phyloP scores from a whole-genome alignment of 2,113 vertebrate species.

The Aix galericulata region DNA sequence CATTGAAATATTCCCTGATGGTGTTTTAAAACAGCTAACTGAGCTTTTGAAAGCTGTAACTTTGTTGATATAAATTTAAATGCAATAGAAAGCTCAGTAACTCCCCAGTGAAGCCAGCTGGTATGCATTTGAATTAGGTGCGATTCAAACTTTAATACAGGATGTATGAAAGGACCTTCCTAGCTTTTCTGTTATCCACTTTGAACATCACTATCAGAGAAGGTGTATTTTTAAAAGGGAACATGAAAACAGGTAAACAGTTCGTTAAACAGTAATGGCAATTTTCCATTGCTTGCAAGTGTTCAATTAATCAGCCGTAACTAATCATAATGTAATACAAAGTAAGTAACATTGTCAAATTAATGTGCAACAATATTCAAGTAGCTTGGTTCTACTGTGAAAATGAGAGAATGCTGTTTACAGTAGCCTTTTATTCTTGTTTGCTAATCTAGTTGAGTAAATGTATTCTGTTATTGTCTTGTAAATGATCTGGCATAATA shows the following conservation, averaged over 20 bases:
- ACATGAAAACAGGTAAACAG: not conserved
- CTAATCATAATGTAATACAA: not conserved
- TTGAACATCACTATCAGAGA: not conserved
- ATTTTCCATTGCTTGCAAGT: not conserved
- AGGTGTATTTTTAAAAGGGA: not conserved
- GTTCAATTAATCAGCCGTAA: not conserved
- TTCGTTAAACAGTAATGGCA: conserved; percentile 3
- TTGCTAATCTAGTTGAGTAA: not conserved
- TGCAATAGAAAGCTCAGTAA: not conserved
- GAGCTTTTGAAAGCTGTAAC: not conserved
- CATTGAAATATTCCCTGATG: not conserved
- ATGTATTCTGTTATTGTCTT: not conserved
- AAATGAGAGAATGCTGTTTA: not conserved
- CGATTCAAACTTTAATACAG: not conserved
- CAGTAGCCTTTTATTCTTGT: not conserved
- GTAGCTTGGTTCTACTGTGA: not conserved
- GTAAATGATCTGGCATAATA: not conserved
- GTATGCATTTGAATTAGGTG: not conserved
- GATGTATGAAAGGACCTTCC: not conserved
- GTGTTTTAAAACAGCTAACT: not conserved
- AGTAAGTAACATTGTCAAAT: not conserved
- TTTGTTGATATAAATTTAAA: not conserved
- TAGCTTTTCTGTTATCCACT: not conserved
- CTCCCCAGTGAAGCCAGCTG: not conserved
- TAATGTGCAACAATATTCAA: not conserved